These are phyloP conservation scores for Heteromormyrus szaboi DNA, from an alignment of 2,797 vertebrate genomes.

Conservation along the genomic window DNA sequence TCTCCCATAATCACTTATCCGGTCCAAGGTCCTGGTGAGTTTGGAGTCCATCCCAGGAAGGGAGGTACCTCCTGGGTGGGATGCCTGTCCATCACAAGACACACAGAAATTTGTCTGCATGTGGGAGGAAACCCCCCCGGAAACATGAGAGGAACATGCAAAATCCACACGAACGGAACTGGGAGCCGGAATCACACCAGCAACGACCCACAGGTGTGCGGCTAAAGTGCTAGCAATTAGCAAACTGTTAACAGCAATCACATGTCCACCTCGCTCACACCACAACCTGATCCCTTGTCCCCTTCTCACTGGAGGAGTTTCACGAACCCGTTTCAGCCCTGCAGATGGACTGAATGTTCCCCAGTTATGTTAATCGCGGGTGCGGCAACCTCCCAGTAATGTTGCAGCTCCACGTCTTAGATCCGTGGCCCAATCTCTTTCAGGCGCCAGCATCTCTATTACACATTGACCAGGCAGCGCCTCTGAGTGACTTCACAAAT, in stretches of 20 bases:
- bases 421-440: background rate
- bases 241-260: background rate
- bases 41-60: background rate
- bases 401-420: background rate
- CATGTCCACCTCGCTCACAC: background rate
- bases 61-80: background rate
- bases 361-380: background rate
- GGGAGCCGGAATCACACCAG: background rate
- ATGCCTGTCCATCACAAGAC: background rate
- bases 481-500: constrained; percentile 24
- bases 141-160: background rate
- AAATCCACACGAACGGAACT: background rate
- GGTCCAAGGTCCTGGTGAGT: background rate
- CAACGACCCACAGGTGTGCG: background rate
- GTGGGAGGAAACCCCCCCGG: background rate
- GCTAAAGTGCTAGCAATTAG: background rate
- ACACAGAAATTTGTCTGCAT: background rate
- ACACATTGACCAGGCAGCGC: background rate
- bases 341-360: background rate
- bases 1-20: constrained; percentile 1
- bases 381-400: background rate
- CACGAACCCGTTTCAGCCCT: background rate
- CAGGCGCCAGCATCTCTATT: background rate
- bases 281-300: background rate
- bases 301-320: background rate